Evolutionary conservation across 2,797 vertebrate species (phyloP), one percentile per base, ranked within the genome.

Genomic region (Amniataba percoides): DNA sequence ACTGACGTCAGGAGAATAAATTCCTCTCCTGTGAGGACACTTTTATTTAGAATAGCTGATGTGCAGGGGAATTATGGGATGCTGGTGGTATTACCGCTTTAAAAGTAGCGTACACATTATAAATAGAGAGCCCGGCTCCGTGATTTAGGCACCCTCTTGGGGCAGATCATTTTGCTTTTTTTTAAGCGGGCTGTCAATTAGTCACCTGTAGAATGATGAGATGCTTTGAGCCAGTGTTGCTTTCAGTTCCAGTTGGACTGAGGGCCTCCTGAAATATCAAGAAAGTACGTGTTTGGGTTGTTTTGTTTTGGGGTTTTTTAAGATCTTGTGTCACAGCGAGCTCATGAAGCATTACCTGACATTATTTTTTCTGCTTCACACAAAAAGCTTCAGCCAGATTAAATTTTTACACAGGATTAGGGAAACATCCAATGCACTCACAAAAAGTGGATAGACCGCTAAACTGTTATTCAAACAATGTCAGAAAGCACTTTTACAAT

Each of bases 11-110:
- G 78, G 53, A 82, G 75, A 83, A 72, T 73, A 63, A 81, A 93
- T 93, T 92, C 87, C 80, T 90, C 73, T 78, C 60, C 43, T 73
- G 64, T 92, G 92, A 93, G 81, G 76, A 83, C 80, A 92, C 84
- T 84, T 89, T 87, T 89, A 89, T 92, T 92, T 88, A 81, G 79
- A 88, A 84, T 82, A 25, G 78, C 67, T 82, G 89, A 88, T 85
- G 80, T 82, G 72, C 59, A 58, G 55, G 78, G 80, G 84, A 85
- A 80, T 88, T 85, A 87, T 83, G 74, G 68, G 83, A 86, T 79
- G 81, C 65, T 84, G 75, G 73, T 71, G 74, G 82, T 82, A 80
- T 87, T 83, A 88, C 62, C 53, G 34, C 79, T 83, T 90, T 88
- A 89, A 81, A 89, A 78, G 85, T 83, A 84, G 86, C 80, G 46